A percentile compares a stretch with the other conserved stretches of the same genome.
Evolutionary conservation across 2,888 invertebrate species (phyloP).

Genomic region (Lacanobia wlatinum): DNA sequence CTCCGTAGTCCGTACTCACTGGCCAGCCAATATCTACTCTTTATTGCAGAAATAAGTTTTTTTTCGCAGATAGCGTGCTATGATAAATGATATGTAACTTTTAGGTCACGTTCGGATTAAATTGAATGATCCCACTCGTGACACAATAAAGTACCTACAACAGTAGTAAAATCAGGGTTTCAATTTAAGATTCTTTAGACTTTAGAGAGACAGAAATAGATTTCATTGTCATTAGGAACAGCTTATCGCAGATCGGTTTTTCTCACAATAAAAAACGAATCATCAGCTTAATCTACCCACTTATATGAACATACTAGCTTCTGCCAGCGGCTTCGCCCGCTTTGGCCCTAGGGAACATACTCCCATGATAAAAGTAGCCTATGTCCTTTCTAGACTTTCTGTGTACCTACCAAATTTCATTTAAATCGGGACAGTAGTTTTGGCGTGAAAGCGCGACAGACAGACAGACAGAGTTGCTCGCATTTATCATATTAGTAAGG

Average conservation of each 20-base stretch:
- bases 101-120: slow-evolving; percentile 61
- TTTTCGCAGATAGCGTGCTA: slow-evolving; percentile 42
- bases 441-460: no score
- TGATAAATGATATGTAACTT: slow-evolving; percentile 48
- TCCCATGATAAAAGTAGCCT: no score
- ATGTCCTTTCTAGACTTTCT: no score
- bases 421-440: no score
- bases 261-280: background rate
- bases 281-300: background rate
- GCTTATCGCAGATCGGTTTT: slow-evolving; percentile 9
- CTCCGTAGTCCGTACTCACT: slow-evolving; percentile 29
- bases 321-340: no score
- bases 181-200: slow-evolving; percentile 13
- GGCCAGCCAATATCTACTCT: slow-evolving; percentile 50
- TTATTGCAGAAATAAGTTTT: slow-evolving; percentile 46
- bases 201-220: slow-evolving; percentile 39
- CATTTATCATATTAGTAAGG: no score
- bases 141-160: slow-evolving; percentile 42
- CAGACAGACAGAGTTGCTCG: no score
- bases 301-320: background rate
- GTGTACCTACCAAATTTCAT: no score
- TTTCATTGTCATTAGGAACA: no score
- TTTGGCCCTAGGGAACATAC: no score
- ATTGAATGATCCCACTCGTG: slow-evolving; percentile 53
- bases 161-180: slow-evolving; percentile 34